Base-by-base conservation (phyloP, 2,797 vertebrate genomes). In the Tiaroga cobitis region DNA sequence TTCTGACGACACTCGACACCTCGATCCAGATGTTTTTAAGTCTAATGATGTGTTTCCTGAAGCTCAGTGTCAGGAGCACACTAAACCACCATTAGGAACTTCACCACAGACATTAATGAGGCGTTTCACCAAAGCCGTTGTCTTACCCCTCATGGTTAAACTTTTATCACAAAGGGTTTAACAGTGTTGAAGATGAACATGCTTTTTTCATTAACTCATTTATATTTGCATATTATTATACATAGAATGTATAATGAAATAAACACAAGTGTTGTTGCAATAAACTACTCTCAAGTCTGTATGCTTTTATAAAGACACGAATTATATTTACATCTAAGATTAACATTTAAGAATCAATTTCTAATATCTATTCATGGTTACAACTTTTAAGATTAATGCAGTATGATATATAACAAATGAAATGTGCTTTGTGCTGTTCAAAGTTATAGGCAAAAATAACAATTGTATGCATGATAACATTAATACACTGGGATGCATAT, bases 11-110 rank as follows among this genome's bases (percentile, higher is more conserved):
- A n/a, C 34, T 54, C 46, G 69, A 78, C 75, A 85, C 79, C 75
- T 75, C 37, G 9, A 49, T 51, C 76, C 86, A 89, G 75, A 86
- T 86, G 84, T 84, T 24, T 75, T 41, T 10, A 56, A 69, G 72
- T 70, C 67, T 61, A 32, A 81, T 78, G 77, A 76, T 34, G 81
- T 72, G 65, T 70, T 74, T 80, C 69, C 15, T 70, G 72, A 86
- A 73, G 18, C 65, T 11, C 39, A 24, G 21, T 61, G 46, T 63
- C 74, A 68, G 73, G 32, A 26, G 16, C 37, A 7, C 32, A 68
- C n/a, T 84, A 69, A 77, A 84, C 69, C 82, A 76, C 24, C 41
- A 41, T 84, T 77, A 78, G 21, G 4, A 29, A 29, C 73, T 54
- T 77, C 4, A 32, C 32, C 43, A 39, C 29, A 37, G 72, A 68